phyloP scores from a whole-genome alignment of 2,113 vertebrate species.

The Cyprinodon variegatus region DNA sequence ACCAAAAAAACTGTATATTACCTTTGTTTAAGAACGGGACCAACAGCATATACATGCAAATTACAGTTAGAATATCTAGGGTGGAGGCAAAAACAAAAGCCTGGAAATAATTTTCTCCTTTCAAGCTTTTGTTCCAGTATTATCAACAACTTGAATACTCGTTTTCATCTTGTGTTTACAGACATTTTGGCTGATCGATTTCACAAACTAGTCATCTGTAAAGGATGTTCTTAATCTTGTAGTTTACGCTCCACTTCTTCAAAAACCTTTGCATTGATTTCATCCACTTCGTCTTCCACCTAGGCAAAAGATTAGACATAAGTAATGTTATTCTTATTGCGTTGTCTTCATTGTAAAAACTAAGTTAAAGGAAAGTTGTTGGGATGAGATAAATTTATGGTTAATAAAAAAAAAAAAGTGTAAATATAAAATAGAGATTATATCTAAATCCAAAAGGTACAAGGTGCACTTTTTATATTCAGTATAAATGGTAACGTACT shows the following conservation, averaged over 20 bases:
- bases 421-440: background rate
- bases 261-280: constrained; percentile 79
- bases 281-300: constrained; percentile 84
- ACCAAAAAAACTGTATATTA: background rate
- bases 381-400: no score
- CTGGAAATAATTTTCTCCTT: constrained; percentile 9
- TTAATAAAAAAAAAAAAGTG: background rate
- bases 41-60: constrained; percentile 19
- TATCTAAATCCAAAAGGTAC: no score
- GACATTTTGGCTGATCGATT: background rate
- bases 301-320: constrained; percentile 37
- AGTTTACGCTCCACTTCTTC: constrained; percentile 78
- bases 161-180: constrained; percentile 1
- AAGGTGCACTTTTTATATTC: no score
- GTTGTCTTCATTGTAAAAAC: background rate
- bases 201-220: background rate
- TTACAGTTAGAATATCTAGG: constrained; percentile 10
- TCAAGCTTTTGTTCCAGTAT: constrained; percentile 8
- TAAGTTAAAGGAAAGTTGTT: background rate
- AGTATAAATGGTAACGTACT: no score
- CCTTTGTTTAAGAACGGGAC: constrained; percentile 11
- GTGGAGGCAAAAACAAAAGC: constrained; percentile 15
- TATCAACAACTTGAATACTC: background rate
- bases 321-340: background rate
- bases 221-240: constrained; percentile 55